These are phyloP conservation scores for Protonibea diacanthus DNA, from an alignment of 2,797 vertebrate genomes.

Conservation along the genomic window DNA sequence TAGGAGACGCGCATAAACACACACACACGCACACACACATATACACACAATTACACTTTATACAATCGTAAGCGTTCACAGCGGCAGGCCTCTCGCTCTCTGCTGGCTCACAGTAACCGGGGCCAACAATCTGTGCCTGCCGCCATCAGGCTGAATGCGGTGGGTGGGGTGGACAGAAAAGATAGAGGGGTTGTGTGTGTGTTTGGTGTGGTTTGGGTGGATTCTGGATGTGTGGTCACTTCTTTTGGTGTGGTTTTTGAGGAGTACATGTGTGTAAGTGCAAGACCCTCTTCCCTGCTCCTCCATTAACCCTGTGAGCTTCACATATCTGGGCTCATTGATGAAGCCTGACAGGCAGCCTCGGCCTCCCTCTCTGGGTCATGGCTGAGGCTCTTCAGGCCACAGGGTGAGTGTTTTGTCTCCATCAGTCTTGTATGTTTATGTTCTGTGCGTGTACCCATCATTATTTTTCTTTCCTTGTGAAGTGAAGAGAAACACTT, in stretches of 20 bases:
- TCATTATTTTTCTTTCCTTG: slow-evolving; percentile 46
- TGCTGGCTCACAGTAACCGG: slow-evolving; percentile 52
- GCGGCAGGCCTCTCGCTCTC: slow-evolving; percentile 51
- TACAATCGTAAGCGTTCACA: slow-evolving; percentile 61
- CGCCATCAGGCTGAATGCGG: slow-evolving; percentile 57
- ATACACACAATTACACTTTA: slow-evolving; percentile 40
- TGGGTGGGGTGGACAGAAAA: slow-evolving; percentile 58
- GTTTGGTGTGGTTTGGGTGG: slow-evolving; percentile 47
- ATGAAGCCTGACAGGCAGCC: not conserved
- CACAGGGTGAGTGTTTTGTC: slow-evolving; percentile 49
- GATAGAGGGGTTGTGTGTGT: slow-evolving; percentile 57
- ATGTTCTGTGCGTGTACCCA: slow-evolving; percentile 8
- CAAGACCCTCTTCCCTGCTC: slow-evolving; percentile 22
- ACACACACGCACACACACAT: slow-evolving; percentile 39
- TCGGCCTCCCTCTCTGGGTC: slow-evolving; percentile 39
- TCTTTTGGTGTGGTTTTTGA: slow-evolving; percentile 38
- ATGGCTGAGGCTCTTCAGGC: slow-evolving; percentile 26
- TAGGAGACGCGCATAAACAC: slow-evolving; percentile 54
- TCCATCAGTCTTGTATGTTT: slow-evolving; percentile 34
- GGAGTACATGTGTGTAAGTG: not conserved
- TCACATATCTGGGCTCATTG: slow-evolving; percentile 23
- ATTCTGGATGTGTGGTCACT: slow-evolving; percentile 54
- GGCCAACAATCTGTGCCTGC: slow-evolving; percentile 66
- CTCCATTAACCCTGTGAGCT: slow-evolving; percentile 18
- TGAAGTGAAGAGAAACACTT: slow-evolving; percentile 2